These are phyloP conservation scores for Alsophila aescularia DNA, from an alignment of 2,888 invertebrate genomes.

Conservation along the genomic window DNA sequence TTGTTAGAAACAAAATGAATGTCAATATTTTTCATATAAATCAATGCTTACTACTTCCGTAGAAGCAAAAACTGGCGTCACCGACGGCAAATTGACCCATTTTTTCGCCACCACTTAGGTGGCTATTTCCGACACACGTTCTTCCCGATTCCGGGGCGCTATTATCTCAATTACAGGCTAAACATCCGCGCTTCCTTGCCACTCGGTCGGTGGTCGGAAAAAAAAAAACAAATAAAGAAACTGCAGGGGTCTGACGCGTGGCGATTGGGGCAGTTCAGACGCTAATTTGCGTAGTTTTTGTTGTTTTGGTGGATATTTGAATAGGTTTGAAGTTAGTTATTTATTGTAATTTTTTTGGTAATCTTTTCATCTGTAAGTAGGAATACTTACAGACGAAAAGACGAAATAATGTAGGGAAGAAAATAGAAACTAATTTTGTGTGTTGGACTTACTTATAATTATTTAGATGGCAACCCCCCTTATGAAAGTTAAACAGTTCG, in stretches of 20 bases:
- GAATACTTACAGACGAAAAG: not conserved
- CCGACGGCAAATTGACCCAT: conserved; percentile 16
- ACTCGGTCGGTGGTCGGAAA: conserved; percentile 65
- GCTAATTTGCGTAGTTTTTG: conserved; percentile 17
- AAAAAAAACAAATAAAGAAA: conserved; percentile 47
- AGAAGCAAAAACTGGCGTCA: conserved; percentile 29
- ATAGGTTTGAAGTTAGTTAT: not conserved
- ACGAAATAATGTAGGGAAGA: not conserved
- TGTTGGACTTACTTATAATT: not conserved
- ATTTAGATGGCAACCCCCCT: no score
- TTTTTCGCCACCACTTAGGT: conserved; percentile 29
- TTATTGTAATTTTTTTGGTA: not conserved
- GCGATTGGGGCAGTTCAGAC: not conserved
- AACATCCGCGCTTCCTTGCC: conserved; percentile 59
- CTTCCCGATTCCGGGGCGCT: conserved; percentile 33
- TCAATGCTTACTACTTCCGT: conserved; percentile 26
- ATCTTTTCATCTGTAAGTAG: not conserved
- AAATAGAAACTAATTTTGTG: not conserved
- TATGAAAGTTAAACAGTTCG: no score
- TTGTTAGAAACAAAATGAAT: no score
- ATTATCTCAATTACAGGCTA: conserved; percentile 72
- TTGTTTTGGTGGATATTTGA: not conserved
- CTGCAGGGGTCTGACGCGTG: conserved; percentile 5
- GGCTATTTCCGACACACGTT: conserved; percentile 36
- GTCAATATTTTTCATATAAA: not conserved